A percentile compares a stretch with the other conserved stretches of the same genome.
phyloP scores from a whole-genome alignment of 2,888 invertebrate species.

The Girardia tigrina region DNA sequence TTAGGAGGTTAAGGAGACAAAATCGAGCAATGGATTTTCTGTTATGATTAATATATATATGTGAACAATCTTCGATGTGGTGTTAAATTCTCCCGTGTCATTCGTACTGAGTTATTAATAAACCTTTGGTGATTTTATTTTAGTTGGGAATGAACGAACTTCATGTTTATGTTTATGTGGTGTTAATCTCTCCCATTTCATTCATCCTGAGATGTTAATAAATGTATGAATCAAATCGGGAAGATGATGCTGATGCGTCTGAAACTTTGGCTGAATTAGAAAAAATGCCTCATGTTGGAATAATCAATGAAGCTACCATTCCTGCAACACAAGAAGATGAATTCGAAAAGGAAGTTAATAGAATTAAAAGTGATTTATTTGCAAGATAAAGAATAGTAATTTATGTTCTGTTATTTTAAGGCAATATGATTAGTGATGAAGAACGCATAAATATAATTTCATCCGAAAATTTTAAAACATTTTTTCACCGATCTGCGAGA shows the following conservation, averaged over 20 bases:
- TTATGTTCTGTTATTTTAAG: slow-evolving; percentile 55
- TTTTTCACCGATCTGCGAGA: slow-evolving; percentile 74
- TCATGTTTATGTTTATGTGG: too few relatives aligned
- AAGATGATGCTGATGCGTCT: slow-evolving; percentile 36
- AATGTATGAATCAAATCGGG: slow-evolving; percentile 32
- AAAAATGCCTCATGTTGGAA: slow-evolving; percentile 35
- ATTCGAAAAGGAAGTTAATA: background rate
- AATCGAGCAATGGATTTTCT: too few relatives aligned
- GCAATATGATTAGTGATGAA: slow-evolving; percentile 57
- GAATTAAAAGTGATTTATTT: background rate
- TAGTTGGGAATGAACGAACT: too few relatives aligned
- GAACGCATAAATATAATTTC: slow-evolving; percentile 52
- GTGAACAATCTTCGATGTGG: too few relatives aligned
- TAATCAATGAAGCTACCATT: background rate
- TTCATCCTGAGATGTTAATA: too few relatives aligned
- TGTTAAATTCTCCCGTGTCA: too few relatives aligned
- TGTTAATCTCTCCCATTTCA: too few relatives aligned
- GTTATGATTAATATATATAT: too few relatives aligned
- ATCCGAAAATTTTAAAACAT: slow-evolving; percentile 79
- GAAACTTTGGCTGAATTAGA: slow-evolving; percentile 33
- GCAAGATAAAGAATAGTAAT: background rate
- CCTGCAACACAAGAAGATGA: slow-evolving; percentile 28
- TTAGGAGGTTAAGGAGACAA: too few relatives aligned
- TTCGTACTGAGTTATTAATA: too few relatives aligned
- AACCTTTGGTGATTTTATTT: too few relatives aligned